Percentiles rank a stretch among this genome's conserved stretches.
phyloP scores from a whole-genome alignment of 2,888 invertebrate species.

The Ptilodon capucinus region DNA sequence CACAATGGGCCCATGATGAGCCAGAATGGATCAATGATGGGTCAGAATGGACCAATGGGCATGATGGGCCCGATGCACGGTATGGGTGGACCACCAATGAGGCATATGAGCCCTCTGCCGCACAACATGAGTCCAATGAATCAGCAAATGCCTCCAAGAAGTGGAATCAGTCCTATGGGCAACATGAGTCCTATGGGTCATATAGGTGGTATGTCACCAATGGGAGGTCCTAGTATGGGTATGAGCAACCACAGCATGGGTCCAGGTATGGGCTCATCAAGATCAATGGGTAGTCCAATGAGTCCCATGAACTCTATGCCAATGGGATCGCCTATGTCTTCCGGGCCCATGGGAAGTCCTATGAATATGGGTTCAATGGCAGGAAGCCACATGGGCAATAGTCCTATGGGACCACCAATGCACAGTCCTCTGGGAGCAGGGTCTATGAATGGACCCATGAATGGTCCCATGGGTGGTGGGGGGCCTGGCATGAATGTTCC shows the following conservation, averaged over 20 bases:
- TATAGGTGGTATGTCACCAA: constrained; percentile 87
- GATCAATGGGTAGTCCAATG: constrained; percentile 88
- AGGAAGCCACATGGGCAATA: constrained; percentile 85
- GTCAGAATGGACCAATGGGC: constrained; percentile 86
- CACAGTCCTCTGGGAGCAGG: constrained; percentile 85
- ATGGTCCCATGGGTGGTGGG: constrained; percentile 84
- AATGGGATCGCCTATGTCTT: constrained; percentile 87
- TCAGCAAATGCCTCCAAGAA: constrained; percentile 84
- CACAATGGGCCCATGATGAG: constrained; percentile 84
- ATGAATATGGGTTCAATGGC: constrained; percentile 86
- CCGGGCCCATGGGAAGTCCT: constrained; percentile 88
- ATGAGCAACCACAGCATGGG: constrained; percentile 85
- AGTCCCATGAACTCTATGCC: constrained; percentile 88
- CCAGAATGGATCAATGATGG: constrained; percentile 86
- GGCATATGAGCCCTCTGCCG: constrained; percentile 84
- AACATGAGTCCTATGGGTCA: constrained; percentile 88
- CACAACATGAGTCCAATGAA: constrained; percentile 85
- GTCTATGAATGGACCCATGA: constrained; percentile 81
- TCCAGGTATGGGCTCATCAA: constrained; percentile 81
- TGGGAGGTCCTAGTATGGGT: constrained; percentile 87
- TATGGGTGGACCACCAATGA: constrained; percentile 85
- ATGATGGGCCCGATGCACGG: constrained; percentile 84
- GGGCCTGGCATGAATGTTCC: constrained; percentile 83
- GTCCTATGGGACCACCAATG: constrained; percentile 90
- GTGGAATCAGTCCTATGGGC: constrained; percentile 86